Evolutionary conservation across 2,113 vertebrate species (phyloP).

Genomic region (Laticauda laticaudata): DNA sequence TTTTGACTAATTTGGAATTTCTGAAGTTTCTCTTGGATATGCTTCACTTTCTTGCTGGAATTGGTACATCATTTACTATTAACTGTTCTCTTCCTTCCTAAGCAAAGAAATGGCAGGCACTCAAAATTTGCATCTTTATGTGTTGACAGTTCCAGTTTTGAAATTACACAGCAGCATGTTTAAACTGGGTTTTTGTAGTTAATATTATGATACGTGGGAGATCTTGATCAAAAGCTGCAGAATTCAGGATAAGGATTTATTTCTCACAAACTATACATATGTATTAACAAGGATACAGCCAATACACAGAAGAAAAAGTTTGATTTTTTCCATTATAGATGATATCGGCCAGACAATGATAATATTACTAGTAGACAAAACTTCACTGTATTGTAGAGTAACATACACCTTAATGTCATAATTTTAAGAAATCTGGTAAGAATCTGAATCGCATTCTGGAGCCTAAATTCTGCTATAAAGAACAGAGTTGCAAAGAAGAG

Average conservation of each 20-base stretch:
- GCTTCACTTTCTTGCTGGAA: constrained; percentile 69
- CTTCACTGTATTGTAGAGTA: neutral
- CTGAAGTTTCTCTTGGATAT: constrained; percentile 72
- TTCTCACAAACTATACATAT: constrained; percentile 30
- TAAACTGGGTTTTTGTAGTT: constrained; percentile 50
- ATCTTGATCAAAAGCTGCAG: neutral
- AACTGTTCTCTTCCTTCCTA: constrained; percentile 72
- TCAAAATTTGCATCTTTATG: constrained; percentile 62
- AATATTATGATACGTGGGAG: constrained; percentile 23
- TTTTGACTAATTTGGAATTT: constrained; percentile 75
- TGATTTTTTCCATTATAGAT: neutral
- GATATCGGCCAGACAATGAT: constrained; percentile 18
- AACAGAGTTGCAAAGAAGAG: neutral
- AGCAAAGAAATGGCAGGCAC: constrained; percentile 67
- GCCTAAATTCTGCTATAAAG: neutral
- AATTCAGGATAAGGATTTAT: constrained; percentile 14
- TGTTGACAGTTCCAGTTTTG: constrained; percentile 66
- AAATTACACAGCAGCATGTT: constrained; percentile 47
- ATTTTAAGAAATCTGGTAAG: neutral
- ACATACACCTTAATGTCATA: neutral
- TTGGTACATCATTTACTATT: constrained; percentile 68
- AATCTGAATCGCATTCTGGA: neutral
- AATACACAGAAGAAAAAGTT: constrained; percentile 6
- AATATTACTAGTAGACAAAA: constrained; percentile 34
- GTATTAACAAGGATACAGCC: neutral